phyloP scores from a whole-genome alignment of 1,140 invertebrate species.

The Drosophila chauvacae region DNA sequence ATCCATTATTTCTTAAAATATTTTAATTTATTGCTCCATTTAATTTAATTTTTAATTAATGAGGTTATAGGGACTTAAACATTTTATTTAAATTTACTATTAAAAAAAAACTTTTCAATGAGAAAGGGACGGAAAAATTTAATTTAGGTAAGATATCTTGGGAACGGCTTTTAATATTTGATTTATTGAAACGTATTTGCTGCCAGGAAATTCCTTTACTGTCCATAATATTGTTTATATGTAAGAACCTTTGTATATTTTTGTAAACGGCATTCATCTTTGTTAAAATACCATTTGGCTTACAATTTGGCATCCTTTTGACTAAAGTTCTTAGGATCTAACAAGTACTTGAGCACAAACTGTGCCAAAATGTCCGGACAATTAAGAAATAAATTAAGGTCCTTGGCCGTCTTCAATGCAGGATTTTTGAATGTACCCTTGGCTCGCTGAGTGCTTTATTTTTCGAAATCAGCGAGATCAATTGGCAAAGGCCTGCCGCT shows the following conservation, averaged over 20 bases:
- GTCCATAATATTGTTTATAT: not conserved
- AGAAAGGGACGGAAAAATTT: too few relatives aligned
- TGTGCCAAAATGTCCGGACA: constrained; percentile 10
- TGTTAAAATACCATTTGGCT: not conserved
- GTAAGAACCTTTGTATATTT: not conserved
- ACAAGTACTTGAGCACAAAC: not conserved
- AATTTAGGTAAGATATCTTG: too few relatives aligned
- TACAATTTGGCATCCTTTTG: constrained; percentile 1
- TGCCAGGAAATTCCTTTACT: not conserved
- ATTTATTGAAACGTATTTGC: not conserved
- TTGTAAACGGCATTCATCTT: not conserved
- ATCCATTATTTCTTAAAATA: too few relatives aligned
- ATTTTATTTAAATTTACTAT: constrained; percentile 4
- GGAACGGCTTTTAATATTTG: too few relatives aligned
- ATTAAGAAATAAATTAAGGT: not conserved
- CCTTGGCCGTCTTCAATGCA: not conserved
- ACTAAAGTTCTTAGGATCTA: not conserved
- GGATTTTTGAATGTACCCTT: not conserved
- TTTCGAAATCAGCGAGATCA: constrained; percentile 9
- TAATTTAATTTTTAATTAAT: too few relatives aligned
- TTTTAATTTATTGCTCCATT: too few relatives aligned
- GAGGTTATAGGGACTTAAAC: too few relatives aligned
- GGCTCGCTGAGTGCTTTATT: not conserved
- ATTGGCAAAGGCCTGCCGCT: constrained; percentile 6
- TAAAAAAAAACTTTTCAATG: not conserved